Base-by-base conservation (phyloP, 2,113 vertebrate genomes). In the Tyto alba region DNA sequence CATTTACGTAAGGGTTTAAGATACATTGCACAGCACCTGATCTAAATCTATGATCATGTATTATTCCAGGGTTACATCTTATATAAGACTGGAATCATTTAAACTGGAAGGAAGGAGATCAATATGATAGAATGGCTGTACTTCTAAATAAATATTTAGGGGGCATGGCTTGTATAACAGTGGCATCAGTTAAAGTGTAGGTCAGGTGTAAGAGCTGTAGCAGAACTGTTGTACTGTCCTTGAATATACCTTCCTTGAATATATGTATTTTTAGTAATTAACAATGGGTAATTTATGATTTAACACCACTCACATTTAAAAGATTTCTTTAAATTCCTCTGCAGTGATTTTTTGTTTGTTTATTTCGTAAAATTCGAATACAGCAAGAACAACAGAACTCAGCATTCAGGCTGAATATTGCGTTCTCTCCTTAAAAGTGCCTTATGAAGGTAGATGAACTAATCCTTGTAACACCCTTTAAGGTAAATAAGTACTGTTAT, bases 131-230 rank as follows among this genome's bases (percentile, higher is more conserved):
- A 88, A 81, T 76, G 32, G n/a, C 34, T 91, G 30, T 69, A 73
- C 32, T 71, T 95, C 80, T 53, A 88, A 88, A 91, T 85, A 85
- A 75, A 69, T 95, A 68, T 83, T 93, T 88, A 62, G 43, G 67
- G 60, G 16, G 7, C 64, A 19, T 48, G n/a, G 50, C 30, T 92
- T 85, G 59, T 85, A 48, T 73, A 59, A n/a, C 62, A 30, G 27
- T 47, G 36, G 22, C 27, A 40, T 67, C 82, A 75, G 10, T n/a
- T 32, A 38, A 84, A 80, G 73, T 16, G 19, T 71, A 69, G 75
- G 16, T 92, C 48, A 55, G 15, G 22, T 82, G 45, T 67, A 77
- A 55, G 53, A 91, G 47, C 53, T 64, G 40, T 67, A 73, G 41
- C 40, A 81, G 62, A 79, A 91, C 52, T 82, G 80, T 29, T 43